A percentile compares a stretch with the other conserved stretches of the same genome.
Evolutionary conservation across 2,888 invertebrate species (phyloP).

Genomic region (Sarcophaga subvicina): DNA sequence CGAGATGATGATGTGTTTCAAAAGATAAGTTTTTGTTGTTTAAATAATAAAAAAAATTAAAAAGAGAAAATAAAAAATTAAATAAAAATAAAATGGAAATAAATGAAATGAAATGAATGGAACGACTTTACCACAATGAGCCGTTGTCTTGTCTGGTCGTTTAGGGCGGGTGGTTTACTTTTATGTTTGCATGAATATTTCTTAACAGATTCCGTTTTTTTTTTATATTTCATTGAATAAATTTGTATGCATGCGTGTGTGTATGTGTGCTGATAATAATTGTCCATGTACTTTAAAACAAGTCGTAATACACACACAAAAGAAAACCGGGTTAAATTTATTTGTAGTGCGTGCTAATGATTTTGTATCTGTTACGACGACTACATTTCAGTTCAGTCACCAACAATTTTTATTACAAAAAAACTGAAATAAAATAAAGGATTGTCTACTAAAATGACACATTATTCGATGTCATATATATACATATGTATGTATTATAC

Average conservation of each 20-base stretch:
- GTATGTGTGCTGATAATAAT: not conserved
- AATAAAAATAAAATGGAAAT: constrained; percentile 13
- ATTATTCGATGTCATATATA: too few species aligned
- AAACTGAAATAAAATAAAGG: not conserved
- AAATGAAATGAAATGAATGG: too few species aligned
- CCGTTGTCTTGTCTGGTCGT: not conserved
- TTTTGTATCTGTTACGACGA: constrained; percentile 30
- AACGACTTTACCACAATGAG: not conserved
- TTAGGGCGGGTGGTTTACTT: constrained; percentile 46
- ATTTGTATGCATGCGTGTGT: not conserved
- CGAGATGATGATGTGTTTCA: constrained; percentile 35
- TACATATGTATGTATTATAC: too few species aligned
- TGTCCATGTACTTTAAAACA: not conserved
- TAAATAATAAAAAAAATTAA: constrained; percentile 30
- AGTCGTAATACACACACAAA: not conserved
- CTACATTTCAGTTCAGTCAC: not conserved
- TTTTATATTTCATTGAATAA: not conserved
- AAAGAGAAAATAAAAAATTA: constrained; percentile 31
- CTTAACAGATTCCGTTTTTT: constrained; percentile 44
- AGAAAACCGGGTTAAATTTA: constrained; percentile 41
- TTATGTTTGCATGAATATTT: constrained; percentile 27
- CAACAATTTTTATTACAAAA: not conserved
- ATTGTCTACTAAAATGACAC: not conserved
- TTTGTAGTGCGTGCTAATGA: constrained; percentile 51
- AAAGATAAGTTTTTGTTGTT: constrained; percentile 51